phyloP scores from a whole-genome alignment of 2,113 vertebrate genomes.

The Brachyistius frenatus region DNA sequence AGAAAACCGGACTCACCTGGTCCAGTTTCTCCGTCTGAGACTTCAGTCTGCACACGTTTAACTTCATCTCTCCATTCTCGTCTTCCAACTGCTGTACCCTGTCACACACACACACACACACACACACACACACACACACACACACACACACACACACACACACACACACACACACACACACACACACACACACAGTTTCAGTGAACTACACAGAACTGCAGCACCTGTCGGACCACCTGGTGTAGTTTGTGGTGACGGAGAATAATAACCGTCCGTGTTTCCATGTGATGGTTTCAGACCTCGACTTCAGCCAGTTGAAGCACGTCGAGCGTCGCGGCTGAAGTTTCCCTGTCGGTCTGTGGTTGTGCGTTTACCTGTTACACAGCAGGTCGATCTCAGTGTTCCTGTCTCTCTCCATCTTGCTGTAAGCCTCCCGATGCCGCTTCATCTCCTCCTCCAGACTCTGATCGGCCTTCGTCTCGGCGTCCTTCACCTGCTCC shows the following conservation, averaged over 20 bases:
- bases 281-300: no score
- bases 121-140: neutral
- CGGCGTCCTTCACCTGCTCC: constrained; percentile 96
- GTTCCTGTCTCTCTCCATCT: constrained; percentile 91
- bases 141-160: neutral
- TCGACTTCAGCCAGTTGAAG: no score
- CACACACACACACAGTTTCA: neutral
- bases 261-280: no score
- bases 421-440: constrained; percentile 90
- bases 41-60: constrained; percentile 89
- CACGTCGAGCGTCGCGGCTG: no score
- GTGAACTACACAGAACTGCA: neutral
- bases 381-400: constrained; percentile 91
- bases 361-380: constrained; percentile 80
- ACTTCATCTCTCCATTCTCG: constrained; percentile 89
- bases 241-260: no score
- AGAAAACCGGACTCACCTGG: constrained; percentile 84
- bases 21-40: constrained; percentile 92
- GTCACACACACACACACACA: neutral
- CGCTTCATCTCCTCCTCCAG: constrained; percentile 92
- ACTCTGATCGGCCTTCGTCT: constrained; percentile 89
- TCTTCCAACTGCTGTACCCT: constrained; percentile 93
- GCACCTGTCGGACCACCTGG: no score
- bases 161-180: neutral
- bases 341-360: no score